Percentiles rank a stretch among this genome's conserved stretches.
phyloP scores from a whole-genome alignment of 2,888 invertebrate species.

The Perdita meconis region DNA sequence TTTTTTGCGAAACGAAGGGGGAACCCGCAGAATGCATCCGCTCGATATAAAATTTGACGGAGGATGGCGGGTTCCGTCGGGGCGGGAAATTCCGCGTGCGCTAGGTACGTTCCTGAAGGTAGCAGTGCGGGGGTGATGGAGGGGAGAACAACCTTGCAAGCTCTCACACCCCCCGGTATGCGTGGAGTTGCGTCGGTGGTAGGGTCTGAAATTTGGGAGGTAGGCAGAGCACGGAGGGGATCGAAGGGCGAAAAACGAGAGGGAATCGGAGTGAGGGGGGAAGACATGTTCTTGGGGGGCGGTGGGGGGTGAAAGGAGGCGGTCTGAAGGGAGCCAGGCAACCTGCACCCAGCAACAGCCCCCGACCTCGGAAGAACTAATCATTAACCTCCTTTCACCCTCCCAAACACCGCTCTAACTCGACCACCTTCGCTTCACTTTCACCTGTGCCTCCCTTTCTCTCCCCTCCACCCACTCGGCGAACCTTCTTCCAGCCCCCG shows the following conservation, averaged over 20 bases:
- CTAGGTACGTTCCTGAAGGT: constrained; percentile 73
- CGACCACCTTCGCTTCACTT: constrained; percentile 76
- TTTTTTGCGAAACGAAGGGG: background rate
- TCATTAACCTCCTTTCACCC: constrained; percentile 82
- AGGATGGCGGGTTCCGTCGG: constrained; percentile 9
- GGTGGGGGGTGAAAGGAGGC: constrained; percentile 61
- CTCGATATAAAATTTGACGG: constrained; percentile 22
- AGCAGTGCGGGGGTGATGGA: constrained; percentile 59
- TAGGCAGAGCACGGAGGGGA: constrained; percentile 69
- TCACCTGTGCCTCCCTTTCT: constrained; percentile 74
- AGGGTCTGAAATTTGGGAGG: constrained; percentile 76
- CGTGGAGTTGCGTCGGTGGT: constrained; percentile 65
- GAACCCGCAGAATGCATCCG: background rate
- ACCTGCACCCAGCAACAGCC: constrained; percentile 83
- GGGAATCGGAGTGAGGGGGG: constrained; percentile 43
- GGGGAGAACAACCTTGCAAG: constrained; percentile 80
- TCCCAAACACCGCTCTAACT: constrained; percentile 66
- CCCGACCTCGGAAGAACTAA: constrained; percentile 82
- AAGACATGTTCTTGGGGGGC: constrained; percentile 60
- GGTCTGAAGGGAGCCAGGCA: constrained; percentile 73
- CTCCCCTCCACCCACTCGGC: constrained; percentile 4
- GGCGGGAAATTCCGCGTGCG: constrained; percentile 32
- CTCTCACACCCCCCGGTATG: constrained; percentile 67
- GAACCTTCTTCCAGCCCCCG: background rate
- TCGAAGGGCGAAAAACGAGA: constrained; percentile 59